Percentiles rank a stretch among this genome's conserved stretches.
Conservation (phyloP, 2,113 vertebrate species). For the Epinephelus fuscoguttatus region DNA sequence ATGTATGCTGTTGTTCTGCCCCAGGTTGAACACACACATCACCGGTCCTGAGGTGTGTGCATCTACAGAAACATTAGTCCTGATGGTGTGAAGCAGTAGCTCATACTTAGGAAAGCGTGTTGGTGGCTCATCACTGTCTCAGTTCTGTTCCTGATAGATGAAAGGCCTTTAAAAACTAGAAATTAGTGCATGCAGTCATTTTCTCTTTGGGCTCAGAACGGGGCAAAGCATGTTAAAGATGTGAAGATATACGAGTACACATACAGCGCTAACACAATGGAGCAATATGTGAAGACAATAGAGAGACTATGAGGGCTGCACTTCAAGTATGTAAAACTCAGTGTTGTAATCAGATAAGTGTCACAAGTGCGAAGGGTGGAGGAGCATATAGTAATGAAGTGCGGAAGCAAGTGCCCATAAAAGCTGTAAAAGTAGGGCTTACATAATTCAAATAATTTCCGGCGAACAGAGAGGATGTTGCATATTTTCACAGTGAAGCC, state of each 20-base stretch:
- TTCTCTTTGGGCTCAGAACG: slow-evolving; percentile 15
- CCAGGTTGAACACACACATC: slow-evolving; percentile 51
- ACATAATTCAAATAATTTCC: slow-evolving; percentile 5
- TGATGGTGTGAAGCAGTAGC: slow-evolving; percentile 19
- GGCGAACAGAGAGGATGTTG: background rate
- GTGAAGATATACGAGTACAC: background rate
- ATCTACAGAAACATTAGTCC: slow-evolving; percentile 3
- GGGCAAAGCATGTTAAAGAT: background rate
- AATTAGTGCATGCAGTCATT: slow-evolving; percentile 31
- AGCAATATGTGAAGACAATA: background rate
- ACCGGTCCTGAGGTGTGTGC: slow-evolving; percentile 5
- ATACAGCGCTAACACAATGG: background rate
- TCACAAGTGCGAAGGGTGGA: slow-evolving; percentile 6
- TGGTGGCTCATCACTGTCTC: slow-evolving; percentile 31
- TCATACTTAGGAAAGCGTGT: slow-evolving; percentile 15
- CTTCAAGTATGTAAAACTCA: background rate
- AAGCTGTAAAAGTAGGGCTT: slow-evolving; percentile 6
- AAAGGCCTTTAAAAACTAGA: slow-evolving; percentile 25
- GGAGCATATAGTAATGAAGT: slow-evolving; percentile 8
- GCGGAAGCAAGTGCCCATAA: background rate
- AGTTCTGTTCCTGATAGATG: slow-evolving; percentile 36
- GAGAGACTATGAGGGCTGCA: background rate
- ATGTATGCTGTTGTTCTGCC: slow-evolving; percentile 55
- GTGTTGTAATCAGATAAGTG: background rate
- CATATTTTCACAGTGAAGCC: slow-evolving; percentile 4